Percentiles rank a stretch among this genome's conserved stretches.
These are phyloP conservation scores for Brachionus koreanus DNA, from an alignment of 1,140 invertebrate genomes.

Conservation along the genomic window DNA sequence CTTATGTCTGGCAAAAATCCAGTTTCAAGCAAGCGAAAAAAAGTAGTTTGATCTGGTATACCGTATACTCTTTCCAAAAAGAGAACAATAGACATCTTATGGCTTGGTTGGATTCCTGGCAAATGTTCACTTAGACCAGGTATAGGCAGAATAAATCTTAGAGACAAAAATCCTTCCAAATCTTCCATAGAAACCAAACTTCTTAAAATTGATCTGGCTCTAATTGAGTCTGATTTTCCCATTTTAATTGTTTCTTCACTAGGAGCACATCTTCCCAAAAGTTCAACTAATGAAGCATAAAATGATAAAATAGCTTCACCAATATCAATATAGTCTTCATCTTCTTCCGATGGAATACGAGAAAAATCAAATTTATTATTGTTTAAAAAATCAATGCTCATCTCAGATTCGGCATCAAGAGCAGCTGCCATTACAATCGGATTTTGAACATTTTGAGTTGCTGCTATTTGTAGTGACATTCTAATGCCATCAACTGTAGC, in stretches of 20 bases:
- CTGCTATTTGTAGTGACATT: conserved; percentile 60
- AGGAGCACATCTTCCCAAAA: conserved; percentile 93
- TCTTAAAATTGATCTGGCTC: conserved; percentile 90
- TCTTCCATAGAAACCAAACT: conserved; percentile 95
- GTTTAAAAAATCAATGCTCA: conserved; percentile 54
- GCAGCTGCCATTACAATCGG: conserved; percentile 52
- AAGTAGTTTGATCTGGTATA: conserved; percentile 90
- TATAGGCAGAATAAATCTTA: conserved; percentile 70
- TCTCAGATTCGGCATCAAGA: conserved; percentile 57
- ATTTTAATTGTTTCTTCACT: conserved; percentile 80
- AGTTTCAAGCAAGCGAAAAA: conserved; percentile 91
- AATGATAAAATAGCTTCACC: conserved; percentile 95
- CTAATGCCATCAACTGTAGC: conserved; percentile 96
- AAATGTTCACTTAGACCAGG: conserved; percentile 45
- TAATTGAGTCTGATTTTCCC: conserved; percentile 94
- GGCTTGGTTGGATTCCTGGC: conserved; percentile 81
- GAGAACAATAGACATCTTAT: conserved; percentile 93
- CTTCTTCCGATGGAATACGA: conserved; percentile 78
- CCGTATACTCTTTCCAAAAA: conserved; percentile 98
- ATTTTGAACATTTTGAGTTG: conserved; percentile 49
- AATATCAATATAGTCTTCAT: conserved; percentile 98
- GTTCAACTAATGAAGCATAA: conserved; percentile 93
- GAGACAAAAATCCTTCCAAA: conserved; percentile 88
- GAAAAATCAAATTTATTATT: conserved; percentile 48
- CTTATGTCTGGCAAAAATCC: conserved; percentile 93